Percentiles rank a stretch among this genome's conserved stretches.
phyloP scores from a whole-genome alignment of 2,888 invertebrate species.

The Eristalis pertinax region DNA sequence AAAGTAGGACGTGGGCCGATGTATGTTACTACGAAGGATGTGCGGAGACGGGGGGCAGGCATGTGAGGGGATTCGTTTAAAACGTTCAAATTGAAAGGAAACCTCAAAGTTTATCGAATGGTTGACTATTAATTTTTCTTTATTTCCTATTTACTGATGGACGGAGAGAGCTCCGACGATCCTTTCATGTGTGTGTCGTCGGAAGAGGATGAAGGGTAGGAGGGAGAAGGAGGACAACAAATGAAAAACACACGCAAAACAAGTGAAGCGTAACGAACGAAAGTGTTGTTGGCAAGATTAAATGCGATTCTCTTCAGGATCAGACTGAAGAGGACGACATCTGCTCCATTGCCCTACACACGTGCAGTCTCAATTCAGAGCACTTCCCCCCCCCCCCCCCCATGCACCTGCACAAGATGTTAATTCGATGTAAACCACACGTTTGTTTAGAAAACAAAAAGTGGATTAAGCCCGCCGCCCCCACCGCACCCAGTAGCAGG shows the following conservation, averaged over 20 bases:
- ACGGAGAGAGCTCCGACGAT: background rate
- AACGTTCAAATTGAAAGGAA: conserved; percentile 27
- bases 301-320: too few species aligned
- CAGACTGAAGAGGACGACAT: background rate
- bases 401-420: background rate
- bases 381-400: too few species aligned
- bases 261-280: background rate
- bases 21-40: too few species aligned
- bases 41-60: too few species aligned
- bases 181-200: background rate
- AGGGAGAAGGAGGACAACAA: background rate
- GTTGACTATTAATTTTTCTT: conserved; percentile 7
- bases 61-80: background rate
- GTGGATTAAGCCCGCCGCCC: background rate
- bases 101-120: conserved; percentile 10
- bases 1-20: background rate
- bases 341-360: too few species aligned
- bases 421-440: background rate
- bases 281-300: background rate
- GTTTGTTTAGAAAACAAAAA: background rate
- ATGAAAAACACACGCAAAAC: background rate
- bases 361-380: too few species aligned
- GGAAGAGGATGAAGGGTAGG: too few species aligned
- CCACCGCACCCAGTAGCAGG: background rate
- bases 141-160: background rate